Evolutionary conservation across 2,888 invertebrate species (phyloP), one percentile per base, ranked within the genome.

Genomic region (Calliphora vomitoria): DNA sequence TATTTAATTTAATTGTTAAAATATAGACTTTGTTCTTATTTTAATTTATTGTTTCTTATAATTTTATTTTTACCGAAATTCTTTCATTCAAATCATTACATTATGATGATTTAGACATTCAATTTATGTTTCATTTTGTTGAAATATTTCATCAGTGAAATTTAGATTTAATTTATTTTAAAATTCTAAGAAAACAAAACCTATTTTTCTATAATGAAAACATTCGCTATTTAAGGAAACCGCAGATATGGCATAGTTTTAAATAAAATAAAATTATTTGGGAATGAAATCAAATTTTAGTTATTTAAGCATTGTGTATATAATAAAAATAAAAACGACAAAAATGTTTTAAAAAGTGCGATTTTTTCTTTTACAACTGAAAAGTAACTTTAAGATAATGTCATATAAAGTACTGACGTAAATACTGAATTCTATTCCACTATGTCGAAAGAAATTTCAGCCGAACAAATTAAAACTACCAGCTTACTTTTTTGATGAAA

Each of bases 211-310:
- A 1, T 11, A 15, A 44, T 31, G n/a, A 53, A 66, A 55, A 41
- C 15, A 44, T 55, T 44, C 31, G 35, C 47, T 74, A 64, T 74
- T 62, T 20, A 62, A 75, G 35, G 41, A 62, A 82, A 68, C 41
- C 66, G 35, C 38, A 79, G 10, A 72, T 74, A 18, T 68, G 41
- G 44, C 72, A 55, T 72, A 80, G 74, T 53, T 84, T 72, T 78
- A 84, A 76, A 84, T 55, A 74, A 83, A 83, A 62, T 74, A 15
- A 64, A 82, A 69, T 79, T 69, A 82, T 66, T 82, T 79, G 74
- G 82, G 69, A 79, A 87, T 82, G 75, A 87, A 87, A 82, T 72
- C 31, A 87, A 78, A 78, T 74, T 84, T 84, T 79, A 87, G 71
- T 58, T 83, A 58, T 81, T 64, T 87, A 87, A 75, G 69, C 71